Percentiles rank a stretch among this genome's conserved stretches.
Conservation (phyloP, 2,797 vertebrate genomes). For the Emys orbicularis region DNA sequence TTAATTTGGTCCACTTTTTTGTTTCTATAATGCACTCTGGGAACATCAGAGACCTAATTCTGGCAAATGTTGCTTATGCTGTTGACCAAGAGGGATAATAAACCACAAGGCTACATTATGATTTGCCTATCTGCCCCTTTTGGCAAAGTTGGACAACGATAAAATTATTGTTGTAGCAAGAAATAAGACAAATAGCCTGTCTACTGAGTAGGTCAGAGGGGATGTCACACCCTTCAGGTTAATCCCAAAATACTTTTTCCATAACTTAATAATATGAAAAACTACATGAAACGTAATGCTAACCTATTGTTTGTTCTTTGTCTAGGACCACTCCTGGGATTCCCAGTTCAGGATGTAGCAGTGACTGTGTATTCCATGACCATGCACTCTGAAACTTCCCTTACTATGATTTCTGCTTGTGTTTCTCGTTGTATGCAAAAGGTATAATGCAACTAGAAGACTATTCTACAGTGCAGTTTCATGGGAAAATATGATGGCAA, state of each 20-base stretch:
- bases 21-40: not conserved
- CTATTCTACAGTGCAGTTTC: not conserved
- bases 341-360: slow-evolving; percentile 88
- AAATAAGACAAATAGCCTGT: not conserved
- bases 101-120: not conserved
- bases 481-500: fast-evolving
- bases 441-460: slow-evolving; percentile 79
- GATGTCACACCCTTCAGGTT: not conserved
- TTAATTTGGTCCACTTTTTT: not conserved
- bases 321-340: slow-evolving; percentile 93
- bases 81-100: not conserved
- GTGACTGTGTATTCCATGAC: slow-evolving; percentile 84
- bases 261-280: not conserved
- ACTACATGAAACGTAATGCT: not conserved
- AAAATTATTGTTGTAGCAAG: not conserved
- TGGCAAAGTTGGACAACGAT: not conserved
- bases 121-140: not conserved
- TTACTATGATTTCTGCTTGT: slow-evolving; percentile 94
- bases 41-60: not conserved
- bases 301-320: not conserved
- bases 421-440: slow-evolving; percentile 93
- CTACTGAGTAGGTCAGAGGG: fast-evolving
- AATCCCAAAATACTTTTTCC: not conserved
- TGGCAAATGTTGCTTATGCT: not conserved
- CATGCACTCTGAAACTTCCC: slow-evolving; percentile 89